phyloP scores from a whole-genome alignment of 35 echinoderm and acorn worm species.

The Apostichopus parvimensis region DNA sequence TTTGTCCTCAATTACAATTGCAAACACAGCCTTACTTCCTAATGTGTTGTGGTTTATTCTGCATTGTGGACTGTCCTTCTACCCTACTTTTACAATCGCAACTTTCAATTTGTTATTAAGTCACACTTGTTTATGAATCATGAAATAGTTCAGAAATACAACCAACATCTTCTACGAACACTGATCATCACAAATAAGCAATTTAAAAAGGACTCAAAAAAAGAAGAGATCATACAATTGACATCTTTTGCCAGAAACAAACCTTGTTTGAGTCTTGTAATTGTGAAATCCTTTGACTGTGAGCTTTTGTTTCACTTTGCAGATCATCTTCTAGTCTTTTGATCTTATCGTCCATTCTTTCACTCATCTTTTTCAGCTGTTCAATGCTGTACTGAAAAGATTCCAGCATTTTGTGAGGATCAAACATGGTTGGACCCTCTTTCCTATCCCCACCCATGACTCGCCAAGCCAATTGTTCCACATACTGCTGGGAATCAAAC shows the following conservation, averaged over 20 bases:
- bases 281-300: slow-evolving; percentile 80
- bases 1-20: no score
- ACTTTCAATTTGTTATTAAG: no score
- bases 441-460: slow-evolving; percentile 80
- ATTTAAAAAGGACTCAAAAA: no score
- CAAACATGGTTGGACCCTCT: slow-evolving; percentile 78
- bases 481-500: slow-evolving; percentile 94
- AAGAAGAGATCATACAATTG: slow-evolving; percentile 49
- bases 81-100: no score
- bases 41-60: no score
- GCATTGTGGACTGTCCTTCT: no score
- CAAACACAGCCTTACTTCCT: no score
- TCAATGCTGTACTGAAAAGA: slow-evolving; percentile 93
- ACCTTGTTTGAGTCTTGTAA: slow-evolving; percentile 95
- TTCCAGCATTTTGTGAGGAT: slow-evolving; percentile 82
- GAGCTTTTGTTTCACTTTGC: slow-evolving; percentile 75
- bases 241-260: slow-evolving; percentile 52
- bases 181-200: no score
- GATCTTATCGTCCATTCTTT: slow-evolving; percentile 86
- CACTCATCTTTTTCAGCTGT: slow-evolving; percentile 73
- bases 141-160: no score
- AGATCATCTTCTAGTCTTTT: slow-evolving; percentile 74
- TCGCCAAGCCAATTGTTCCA: slow-evolving; percentile 96
- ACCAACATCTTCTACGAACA: no score
- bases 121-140: no score